Percentiles rank a stretch among this genome's conserved stretches.
Conservation (phyloP, 2,888 invertebrate genomes). For the Trichacis sp. region DNA sequence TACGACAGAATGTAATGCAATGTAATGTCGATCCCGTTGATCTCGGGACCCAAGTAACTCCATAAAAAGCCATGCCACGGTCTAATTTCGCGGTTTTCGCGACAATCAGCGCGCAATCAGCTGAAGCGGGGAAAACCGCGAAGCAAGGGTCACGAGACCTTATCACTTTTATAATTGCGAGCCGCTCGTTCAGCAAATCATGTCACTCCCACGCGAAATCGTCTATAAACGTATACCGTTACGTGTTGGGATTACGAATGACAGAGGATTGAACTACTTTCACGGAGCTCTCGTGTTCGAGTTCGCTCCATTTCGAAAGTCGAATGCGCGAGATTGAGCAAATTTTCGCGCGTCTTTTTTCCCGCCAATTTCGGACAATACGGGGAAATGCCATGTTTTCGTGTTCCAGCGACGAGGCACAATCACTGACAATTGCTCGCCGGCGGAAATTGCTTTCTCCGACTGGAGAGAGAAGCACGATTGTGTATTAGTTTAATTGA, state of each 20-base stretch:
- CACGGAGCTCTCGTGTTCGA: conserved; percentile 25
- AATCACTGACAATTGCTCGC: conserved; percentile 11
- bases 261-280: conserved; percentile 51
- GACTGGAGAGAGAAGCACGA: conserved; percentile 23
- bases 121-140: conserved; percentile 26
- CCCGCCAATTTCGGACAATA: conserved; percentile 3
- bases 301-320: conserved; percentile 13
- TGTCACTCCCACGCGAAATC: conserved; percentile 36
- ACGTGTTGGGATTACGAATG: conserved; percentile 44
- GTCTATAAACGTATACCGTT: conserved; percentile 48
- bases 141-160: conserved; percentile 26
- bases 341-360: not conserved
- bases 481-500: conserved; percentile 11
- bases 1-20: not conserved
- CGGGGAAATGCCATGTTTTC: conserved; percentile 32
- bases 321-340: not conserved
- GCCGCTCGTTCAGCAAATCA: conserved; percentile 33
- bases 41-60: not conserved
- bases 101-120: not conserved
- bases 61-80: not conserved
- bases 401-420: conserved; percentile 20
- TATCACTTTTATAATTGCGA: conserved; percentile 27
- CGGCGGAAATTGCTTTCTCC: conserved; percentile 49
- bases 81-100: no score
- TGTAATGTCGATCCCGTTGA: not conserved